These are phyloP conservation scores for Anisognathus igniventris DNA, from an alignment of 2,797 vertebrate species.

Conservation along the genomic window DNA sequence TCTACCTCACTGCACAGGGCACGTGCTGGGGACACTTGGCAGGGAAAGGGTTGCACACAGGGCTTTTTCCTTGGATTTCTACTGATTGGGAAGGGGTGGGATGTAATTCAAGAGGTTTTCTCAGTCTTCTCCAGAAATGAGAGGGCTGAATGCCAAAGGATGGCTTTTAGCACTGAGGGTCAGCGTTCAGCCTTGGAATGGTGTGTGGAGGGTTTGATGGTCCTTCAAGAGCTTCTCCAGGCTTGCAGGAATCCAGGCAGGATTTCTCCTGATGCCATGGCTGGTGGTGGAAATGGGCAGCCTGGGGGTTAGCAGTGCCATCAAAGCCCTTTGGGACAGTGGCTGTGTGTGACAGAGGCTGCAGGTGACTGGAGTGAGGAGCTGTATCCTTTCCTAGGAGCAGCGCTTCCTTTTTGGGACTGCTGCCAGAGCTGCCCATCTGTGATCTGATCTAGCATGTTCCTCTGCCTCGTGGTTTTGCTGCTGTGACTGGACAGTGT, in stretches of 20 bases:
- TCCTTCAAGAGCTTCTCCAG: not conserved
- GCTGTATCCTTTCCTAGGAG: accelerated
- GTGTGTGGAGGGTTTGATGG: not conserved
- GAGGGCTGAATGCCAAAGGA: not conserved
- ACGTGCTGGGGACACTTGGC: accelerated
- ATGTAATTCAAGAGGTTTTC: not conserved
- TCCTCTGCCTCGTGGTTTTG: not conserved
- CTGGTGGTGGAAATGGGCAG: not conserved
- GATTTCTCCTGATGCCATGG: accelerated
- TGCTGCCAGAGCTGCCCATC: constrained; percentile 15
- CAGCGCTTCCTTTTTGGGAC: not conserved
- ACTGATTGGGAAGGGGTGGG: not conserved
- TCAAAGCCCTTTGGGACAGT: accelerated
- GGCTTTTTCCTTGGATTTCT: not conserved
- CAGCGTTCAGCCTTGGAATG: not conserved
- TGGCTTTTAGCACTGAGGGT: not conserved
- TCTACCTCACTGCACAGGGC: accelerated
- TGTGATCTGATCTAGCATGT: not conserved
- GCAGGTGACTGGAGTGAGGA: not conserved
- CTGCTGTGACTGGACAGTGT: not conserved
- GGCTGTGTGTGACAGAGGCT: not conserved
- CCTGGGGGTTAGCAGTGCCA: not conserved
- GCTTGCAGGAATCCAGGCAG: not conserved
- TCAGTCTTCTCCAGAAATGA: not conserved
- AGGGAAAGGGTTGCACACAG: not conserved